Conservation (phyloP, 2,113 vertebrate species). For the Nyctereutes procyonoides region DNA sequence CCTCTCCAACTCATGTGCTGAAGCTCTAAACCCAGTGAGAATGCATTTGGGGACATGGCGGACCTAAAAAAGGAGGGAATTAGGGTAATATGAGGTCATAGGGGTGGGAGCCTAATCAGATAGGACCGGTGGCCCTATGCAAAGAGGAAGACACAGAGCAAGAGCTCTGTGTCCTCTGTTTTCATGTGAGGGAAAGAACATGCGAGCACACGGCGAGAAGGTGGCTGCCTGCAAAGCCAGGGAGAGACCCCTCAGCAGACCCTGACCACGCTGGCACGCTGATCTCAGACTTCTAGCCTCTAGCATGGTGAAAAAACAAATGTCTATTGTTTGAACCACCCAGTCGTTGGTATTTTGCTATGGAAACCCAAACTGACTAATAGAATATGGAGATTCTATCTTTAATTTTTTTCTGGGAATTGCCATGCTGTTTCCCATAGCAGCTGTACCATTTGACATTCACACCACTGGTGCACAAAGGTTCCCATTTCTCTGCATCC, state of each 20-base stretch:
- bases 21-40: not conserved
- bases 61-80: not conserved
- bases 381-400: not conserved
- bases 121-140: not conserved
- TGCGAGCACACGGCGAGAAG: accelerated
- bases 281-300: not conserved
- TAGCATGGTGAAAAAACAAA: not conserved
- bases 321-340: not conserved
- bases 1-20: too few species aligned
- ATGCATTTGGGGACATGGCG: not conserved
- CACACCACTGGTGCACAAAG: too few species aligned
- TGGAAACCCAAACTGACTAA: not conserved
- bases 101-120: not conserved
- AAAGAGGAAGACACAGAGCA: not conserved
- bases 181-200: accelerated
- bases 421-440: not conserved
- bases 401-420: not conserved
- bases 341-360: not conserved
- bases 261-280: accelerated
- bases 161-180: too few species aligned
- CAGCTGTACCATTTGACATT: not conserved
- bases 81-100: not conserved
- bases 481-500: not conserved
- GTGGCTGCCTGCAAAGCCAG: not conserved
- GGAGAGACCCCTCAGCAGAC: not conserved